Evolutionary conservation across 2,888 invertebrate species (phyloP).

Genomic region (Eupelmus urozonus): DNA sequence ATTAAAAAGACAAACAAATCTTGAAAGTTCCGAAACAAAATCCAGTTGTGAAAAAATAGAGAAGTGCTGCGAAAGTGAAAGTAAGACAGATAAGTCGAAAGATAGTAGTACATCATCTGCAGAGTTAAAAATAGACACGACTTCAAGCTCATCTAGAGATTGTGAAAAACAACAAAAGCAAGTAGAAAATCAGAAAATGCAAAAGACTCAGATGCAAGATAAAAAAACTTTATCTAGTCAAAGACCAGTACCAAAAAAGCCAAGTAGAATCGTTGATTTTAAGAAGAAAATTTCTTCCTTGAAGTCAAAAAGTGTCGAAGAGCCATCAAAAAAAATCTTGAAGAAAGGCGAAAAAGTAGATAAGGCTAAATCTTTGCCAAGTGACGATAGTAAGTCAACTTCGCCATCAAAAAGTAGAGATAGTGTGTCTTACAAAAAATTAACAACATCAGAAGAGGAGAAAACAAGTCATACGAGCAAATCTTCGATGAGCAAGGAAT

Average conservation of each 20-base stretch:
- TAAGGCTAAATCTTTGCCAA: slow-evolving; percentile 28
- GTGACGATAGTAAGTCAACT: slow-evolving; percentile 41
- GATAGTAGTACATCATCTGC: slow-evolving; percentile 26
- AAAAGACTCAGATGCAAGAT: slow-evolving; percentile 10
- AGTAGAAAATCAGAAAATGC: slow-evolving; percentile 21
- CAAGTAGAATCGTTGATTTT: slow-evolving; percentile 3
- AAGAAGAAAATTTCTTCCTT: slow-evolving; percentile 42
- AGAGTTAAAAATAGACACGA: slow-evolving; percentile 21
- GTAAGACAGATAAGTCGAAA: slow-evolving; percentile 38
- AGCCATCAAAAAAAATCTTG: background rate
- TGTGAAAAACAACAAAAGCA: slow-evolving; percentile 20
- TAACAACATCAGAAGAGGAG: slow-evolving; percentile 22
- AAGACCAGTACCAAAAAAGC: slow-evolving; percentile 25
- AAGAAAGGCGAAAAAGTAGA: slow-evolving; percentile 37
- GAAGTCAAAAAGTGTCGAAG: slow-evolving; percentile 35
- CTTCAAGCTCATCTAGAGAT: slow-evolving; percentile 13
- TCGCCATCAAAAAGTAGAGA: slow-evolving; percentile 39
- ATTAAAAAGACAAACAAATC: slow-evolving; percentile 37
- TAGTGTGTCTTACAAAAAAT: slow-evolving; percentile 19
- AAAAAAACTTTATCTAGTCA: slow-evolving; percentile 31
- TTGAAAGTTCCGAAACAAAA: slow-evolving; percentile 43
- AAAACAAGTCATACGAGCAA: slow-evolving; percentile 9
- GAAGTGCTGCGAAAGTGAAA: slow-evolving; percentile 42
- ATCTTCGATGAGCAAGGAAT: slow-evolving; percentile 28
- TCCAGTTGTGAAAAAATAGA: slow-evolving; percentile 43